Conservation (phyloP, 2,797 vertebrate species). For the Falco naumanni region DNA sequence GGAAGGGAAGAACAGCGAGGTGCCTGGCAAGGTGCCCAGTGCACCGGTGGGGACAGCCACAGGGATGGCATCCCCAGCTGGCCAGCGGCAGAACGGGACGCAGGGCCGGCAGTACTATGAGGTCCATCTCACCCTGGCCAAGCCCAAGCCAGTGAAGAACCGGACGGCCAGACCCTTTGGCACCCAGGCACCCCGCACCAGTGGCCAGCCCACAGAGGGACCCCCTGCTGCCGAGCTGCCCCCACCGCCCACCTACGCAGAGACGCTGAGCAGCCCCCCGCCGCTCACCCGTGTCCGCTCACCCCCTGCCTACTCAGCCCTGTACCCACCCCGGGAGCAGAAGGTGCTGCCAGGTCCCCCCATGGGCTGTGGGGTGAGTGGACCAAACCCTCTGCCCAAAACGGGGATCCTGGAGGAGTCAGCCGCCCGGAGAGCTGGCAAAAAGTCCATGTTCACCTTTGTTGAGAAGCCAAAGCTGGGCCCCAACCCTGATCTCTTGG, state of each 20-base stretch:
- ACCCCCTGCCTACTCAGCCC: conserved; percentile 77
- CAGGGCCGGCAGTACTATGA: conserved; percentile 78
- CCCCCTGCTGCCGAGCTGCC: conserved; percentile 74
- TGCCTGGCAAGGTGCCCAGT: not conserved
- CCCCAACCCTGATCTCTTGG: conserved; percentile 94
- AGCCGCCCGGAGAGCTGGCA: conserved; percentile 74
- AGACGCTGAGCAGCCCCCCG: conserved; percentile 81
- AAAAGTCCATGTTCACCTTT: conserved; percentile 98
- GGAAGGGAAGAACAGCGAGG: not conserved
- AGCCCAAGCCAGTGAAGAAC: conserved; percentile 84
- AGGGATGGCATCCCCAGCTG: not conserved
- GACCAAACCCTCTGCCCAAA: conserved; percentile 73
- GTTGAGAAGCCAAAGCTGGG: conserved; percentile 92
- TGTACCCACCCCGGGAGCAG: conserved; percentile 79
- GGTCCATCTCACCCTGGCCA: conserved; percentile 81
- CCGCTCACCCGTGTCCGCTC: conserved; percentile 75
- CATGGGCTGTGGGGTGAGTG: conserved; percentile 55
- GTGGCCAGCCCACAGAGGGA: conserved; percentile 20
- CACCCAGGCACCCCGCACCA: conserved; percentile 37
- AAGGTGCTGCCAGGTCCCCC: conserved; percentile 74
- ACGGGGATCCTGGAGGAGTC: conserved; percentile 92
- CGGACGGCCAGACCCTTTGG: conserved; percentile 94
- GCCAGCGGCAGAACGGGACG: conserved; percentile 72
- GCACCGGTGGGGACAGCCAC: not conserved
- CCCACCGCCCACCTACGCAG: conserved; percentile 83